A percentile compares a stretch with the other conserved stretches of the same genome.
These are phyloP conservation scores for Masticophis lateralis DNA, from an alignment of 2,797 vertebrate genomes.

Conservation along the genomic window DNA sequence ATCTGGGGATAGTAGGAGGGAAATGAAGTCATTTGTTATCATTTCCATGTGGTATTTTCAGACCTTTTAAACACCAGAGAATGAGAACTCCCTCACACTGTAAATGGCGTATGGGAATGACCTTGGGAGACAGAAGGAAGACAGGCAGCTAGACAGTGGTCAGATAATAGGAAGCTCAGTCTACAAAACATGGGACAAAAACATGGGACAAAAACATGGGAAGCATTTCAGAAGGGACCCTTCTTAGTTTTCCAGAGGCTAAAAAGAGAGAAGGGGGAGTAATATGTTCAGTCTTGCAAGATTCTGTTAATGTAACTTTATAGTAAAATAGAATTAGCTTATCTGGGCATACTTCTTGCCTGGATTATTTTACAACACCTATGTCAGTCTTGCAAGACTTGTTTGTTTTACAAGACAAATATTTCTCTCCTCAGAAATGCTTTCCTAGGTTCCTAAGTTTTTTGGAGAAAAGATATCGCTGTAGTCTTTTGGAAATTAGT, in stretches of 20 bases:
- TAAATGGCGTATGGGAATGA: neutral
- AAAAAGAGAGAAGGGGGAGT: neutral
- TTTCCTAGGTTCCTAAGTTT: neutral
- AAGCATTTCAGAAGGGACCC: neutral
- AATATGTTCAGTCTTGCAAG: neutral
- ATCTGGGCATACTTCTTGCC: neutral
- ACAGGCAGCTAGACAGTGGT: neutral
- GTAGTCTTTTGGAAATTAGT: neutral
- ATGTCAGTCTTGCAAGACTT: neutral
- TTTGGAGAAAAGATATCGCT: neutral
- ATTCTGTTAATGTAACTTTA: neutral
- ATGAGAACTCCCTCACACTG: neutral
- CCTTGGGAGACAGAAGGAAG: neutral
- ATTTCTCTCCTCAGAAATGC: neutral
- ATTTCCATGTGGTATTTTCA: neutral
- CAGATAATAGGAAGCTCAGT: neutral
- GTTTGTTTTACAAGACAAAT: neutral
- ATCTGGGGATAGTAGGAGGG: neutral
- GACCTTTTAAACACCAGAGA: neutral
- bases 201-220: neutral
- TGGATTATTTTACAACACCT: neutral
- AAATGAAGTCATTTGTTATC: neutral
- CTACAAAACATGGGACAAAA: neutral
- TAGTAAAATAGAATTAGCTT: neutral
- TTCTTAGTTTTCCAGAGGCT: neutral